phyloP scores from a whole-genome alignment of 2,888 invertebrate species.

The Oasisia sp. region DNA sequence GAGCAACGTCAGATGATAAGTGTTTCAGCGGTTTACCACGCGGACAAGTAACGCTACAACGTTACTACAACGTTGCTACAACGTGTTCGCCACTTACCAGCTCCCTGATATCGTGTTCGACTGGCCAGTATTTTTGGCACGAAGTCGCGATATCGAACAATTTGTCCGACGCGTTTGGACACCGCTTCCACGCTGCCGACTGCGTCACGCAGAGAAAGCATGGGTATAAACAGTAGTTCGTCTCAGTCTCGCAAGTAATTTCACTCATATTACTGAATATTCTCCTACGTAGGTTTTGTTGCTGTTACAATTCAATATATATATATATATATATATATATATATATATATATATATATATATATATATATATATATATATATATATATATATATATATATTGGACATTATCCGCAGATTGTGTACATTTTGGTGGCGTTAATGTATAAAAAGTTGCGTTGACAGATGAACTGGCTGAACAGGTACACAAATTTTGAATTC shows the following conservation, averaged over 20 bases:
- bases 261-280: neutral
- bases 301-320: too few species aligned
- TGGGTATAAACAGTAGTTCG: neutral
- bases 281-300: too few species aligned
- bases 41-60: neutral
- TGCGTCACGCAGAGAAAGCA: slow-evolving; percentile 10
- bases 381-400: too few species aligned
- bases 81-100: slow-evolving; percentile 8
- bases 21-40: neutral
- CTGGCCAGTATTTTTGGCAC: slow-evolving; percentile 6
- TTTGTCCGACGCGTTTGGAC: neutral
- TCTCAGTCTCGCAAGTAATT: neutral
- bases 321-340: too few species aligned
- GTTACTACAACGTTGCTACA: neutral
- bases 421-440: too few species aligned
- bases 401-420: too few species aligned
- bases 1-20: neutral
- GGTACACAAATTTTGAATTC: too few species aligned
- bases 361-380: too few species aligned
- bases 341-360: too few species aligned
- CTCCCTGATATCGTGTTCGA: neutral
- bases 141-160: slow-evolving; percentile 3
- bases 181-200: neutral
- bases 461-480: too few species aligned
- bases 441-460: too few species aligned